Evolutionary conservation across 2,888 invertebrate species (phyloP), one percentile per base, ranked within the genome.

Genomic region (Nyleta sp.): DNA sequence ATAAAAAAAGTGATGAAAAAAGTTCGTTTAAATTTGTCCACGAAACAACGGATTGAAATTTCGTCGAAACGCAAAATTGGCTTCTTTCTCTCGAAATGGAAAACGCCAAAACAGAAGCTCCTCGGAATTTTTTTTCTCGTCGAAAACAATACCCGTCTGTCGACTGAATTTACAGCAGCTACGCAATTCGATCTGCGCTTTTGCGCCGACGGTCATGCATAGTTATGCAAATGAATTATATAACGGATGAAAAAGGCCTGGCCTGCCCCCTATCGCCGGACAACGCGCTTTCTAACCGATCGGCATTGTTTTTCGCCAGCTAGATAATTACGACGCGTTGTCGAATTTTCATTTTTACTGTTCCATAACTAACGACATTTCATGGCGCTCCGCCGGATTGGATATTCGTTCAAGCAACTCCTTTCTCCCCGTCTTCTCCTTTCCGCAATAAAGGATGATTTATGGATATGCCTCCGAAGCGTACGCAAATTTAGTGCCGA

Each of bases 401-500:
- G 50, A 67, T 68, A 67, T 67, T 71, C 72, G 72, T 50, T 72
- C 60, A 71, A 50, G 62, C 20, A 44, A 52, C 46, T 31, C 65
- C 70, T 71, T 52, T 60, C 71, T 62, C 55, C 40, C 65, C 55
- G 67, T 48, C 70, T 64, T 53, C 57, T 53, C 68, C 70, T 64
- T 53, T 64, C 59, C 68, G 73, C 65, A 70, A 78, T 78, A 70
- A 73, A 73, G 64, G 38, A 64, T 78, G 78, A 78, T 78, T 78
- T 78, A 78, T 73, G 78, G 42, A 78, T 78, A 73, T 78, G 59
- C 68, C 78, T 73, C 67, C 70, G 64, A 52, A 64, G 53, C 64
- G 72, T 65, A 73, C 57, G 78, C 73, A 78, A 78, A 78, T 78
- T 78, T 73, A 73, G 73, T 78, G 48, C 73, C 70, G 53, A 73